Evolutionary conservation across 2,888 invertebrate species (phyloP).

Genomic region (Polylopha cassiicola): DNA sequence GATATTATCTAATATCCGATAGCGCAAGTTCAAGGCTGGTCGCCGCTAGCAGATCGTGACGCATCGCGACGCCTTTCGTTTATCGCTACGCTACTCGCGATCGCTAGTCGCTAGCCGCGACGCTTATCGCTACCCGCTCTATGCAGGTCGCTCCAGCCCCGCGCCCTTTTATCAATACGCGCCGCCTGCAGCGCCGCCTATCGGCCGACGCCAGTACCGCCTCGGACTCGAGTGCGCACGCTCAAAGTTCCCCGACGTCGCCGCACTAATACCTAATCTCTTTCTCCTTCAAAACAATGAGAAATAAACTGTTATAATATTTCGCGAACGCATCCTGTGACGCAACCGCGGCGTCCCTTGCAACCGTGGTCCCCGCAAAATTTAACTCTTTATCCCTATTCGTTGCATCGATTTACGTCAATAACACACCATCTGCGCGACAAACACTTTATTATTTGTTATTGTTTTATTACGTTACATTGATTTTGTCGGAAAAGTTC

Average conservation of each 20-base stretch:
- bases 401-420: constrained; percentile 44
- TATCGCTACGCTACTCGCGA: constrained; percentile 23
- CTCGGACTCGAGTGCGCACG: constrained; percentile 62
- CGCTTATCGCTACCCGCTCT: constrained; percentile 36
- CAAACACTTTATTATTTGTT: constrained; percentile 51
- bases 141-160: constrained; percentile 25
- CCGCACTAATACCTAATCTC: constrained; percentile 55
- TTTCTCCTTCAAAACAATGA: constrained; percentile 56
- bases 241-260: constrained; percentile 58
- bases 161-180: constrained; percentile 70
- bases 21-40: constrained; percentile 68
- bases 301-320: constrained; percentile 42
- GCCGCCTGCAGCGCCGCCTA: constrained; percentile 55
- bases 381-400: constrained; percentile 37
- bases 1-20: constrained; percentile 63
- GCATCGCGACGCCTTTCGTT: no score
- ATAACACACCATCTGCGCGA: constrained; percentile 36
- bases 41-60: constrained; percentile 33
- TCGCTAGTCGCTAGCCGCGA: constrained; percentile 29
- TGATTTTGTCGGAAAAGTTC: constrained; percentile 43
- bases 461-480: constrained; percentile 30
- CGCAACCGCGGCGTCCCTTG: constrained; percentile 28
- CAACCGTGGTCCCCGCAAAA: constrained; percentile 31
- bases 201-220: constrained; percentile 53
- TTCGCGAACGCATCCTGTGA: constrained; percentile 32